These are phyloP conservation scores for Lophotis ruficrista DNA, from an alignment of 2,113 vertebrate species.

Conservation along the genomic window DNA sequence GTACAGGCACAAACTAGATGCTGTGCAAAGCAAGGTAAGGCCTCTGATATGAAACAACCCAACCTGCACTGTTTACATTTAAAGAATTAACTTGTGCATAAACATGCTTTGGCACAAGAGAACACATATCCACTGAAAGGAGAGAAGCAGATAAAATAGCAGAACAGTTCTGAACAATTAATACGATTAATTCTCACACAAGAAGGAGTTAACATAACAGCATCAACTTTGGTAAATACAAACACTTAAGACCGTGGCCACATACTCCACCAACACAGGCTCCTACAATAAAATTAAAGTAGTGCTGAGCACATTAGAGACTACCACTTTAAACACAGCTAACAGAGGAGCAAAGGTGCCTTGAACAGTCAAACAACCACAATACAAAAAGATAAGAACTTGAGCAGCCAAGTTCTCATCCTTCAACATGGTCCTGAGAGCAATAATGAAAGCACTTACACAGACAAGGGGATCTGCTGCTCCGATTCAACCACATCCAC, in stretches of 20 bases:
- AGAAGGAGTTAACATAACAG: background rate
- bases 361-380: conserved; percentile 49
- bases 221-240: background rate
- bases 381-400: conserved; percentile 40
- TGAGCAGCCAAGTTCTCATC: conserved; percentile 7
- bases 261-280: background rate
- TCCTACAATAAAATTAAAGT: conserved; percentile 5
- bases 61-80: background rate
- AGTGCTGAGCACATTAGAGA: background rate
- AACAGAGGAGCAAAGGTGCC: background rate
- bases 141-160: background rate
- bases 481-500: conserved; percentile 83
- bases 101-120: background rate
- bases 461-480: conserved; percentile 93
- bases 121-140: background rate
- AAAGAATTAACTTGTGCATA: background rate
- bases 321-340: background rate
- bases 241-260: background rate
- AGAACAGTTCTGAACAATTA: background rate
- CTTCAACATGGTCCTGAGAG: background rate
- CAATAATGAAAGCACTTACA: conserved; percentile 85
- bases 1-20: background rate
- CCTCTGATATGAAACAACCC: background rate
- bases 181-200: background rate
- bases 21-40: conserved; percentile 9